Base-by-base conservation (phyloP, 1,140 invertebrate species). In the Magallana ariakensis region DNA sequence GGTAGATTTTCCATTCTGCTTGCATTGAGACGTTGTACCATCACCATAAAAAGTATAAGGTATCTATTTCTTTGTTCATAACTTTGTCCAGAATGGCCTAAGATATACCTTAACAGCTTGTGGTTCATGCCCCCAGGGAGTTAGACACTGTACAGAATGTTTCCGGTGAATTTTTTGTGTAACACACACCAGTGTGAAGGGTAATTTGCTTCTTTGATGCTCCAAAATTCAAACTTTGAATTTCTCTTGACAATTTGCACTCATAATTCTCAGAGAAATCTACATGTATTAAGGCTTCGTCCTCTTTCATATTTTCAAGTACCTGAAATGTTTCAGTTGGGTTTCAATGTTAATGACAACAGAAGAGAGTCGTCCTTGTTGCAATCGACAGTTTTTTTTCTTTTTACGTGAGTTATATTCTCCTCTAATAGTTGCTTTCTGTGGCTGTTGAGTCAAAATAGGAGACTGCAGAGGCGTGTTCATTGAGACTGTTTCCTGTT, bases 21-120 rank as follows among this genome's bases (percentile, higher is more conserved):
- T 70, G 60, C 91, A 91, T 66, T 92, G 91, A 13, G 87, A 26
- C 46, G 88, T 89, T 82, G 92, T 89, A 1, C 90, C 89, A 89
- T 92, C 92, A 85, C 85, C 87, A 46, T n/a, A 84, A 83, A 58
- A 91, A 87, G 53, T 90, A 83, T 26, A 91, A 8, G 22, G 83
- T 90, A 13, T 87, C 19, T 4, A 90, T 83, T 1, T 46, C 26
- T 70, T 87, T 89, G 53, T 90, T 81, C 62, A 84, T 87, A 22
- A 91, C 70, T 26, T 85, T 66, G 15, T 87, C 33, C 13, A 60
- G 26, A 91, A n/a, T 54, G 91, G 90, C 4, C 55, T 70, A 13
- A 91, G 46, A 85, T 90, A 85, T 46, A 87, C n/a, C n/a, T n/a
- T n/a, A n/a, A n/a, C n/a, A n/a, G n/a, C n/a, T n/a, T n/a, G n/a